Percentiles rank a stretch among this genome's conserved stretches.
Evolutionary conservation across 2,113 vertebrate genomes (phyloP).

Genomic region (Aegithalos caudatus): DNA sequence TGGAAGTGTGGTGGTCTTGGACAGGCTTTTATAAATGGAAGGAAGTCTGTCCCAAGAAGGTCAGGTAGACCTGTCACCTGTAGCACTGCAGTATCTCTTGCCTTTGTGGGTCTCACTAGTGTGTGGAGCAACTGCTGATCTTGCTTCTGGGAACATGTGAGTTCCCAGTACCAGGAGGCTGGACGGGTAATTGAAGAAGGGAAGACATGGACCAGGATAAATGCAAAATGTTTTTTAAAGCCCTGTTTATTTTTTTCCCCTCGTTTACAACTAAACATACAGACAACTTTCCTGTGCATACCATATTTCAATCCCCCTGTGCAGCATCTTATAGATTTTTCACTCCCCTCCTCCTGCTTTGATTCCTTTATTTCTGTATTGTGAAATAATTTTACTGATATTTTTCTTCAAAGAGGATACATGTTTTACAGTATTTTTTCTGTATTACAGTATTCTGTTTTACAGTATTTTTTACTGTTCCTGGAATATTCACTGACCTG

Average conservation of each 20-base stretch:
- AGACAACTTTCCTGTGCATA: not conserved
- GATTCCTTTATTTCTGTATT: not conserved
- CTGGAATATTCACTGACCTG: not conserved
- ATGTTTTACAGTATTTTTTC: not conserved
- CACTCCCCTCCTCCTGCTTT: not conserved
- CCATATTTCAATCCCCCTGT: not conserved
- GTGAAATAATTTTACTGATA: not conserved
- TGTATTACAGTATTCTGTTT: too few relatives aligned
- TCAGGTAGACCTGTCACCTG: not conserved
- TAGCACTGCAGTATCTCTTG: not conserved
- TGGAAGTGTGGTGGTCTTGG: not conserved
- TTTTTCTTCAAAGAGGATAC: not conserved
- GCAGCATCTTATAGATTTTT: not conserved
- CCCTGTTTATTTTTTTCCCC: rapidly evolving
- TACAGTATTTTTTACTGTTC: not conserved
- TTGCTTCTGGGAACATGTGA: not conserved
- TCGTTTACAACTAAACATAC: not conserved
- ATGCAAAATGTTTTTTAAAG: not conserved
- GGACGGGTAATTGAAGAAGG: not conserved
- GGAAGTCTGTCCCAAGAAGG: not conserved
- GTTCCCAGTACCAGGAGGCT: not conserved
- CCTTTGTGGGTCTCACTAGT: not conserved
- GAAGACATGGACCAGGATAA: not conserved
- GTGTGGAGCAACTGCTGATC: not conserved
- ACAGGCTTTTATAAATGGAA: not conserved